Evolutionary conservation across 2,888 invertebrate species (phyloP).

Genomic region (Acleris literana): DNA sequence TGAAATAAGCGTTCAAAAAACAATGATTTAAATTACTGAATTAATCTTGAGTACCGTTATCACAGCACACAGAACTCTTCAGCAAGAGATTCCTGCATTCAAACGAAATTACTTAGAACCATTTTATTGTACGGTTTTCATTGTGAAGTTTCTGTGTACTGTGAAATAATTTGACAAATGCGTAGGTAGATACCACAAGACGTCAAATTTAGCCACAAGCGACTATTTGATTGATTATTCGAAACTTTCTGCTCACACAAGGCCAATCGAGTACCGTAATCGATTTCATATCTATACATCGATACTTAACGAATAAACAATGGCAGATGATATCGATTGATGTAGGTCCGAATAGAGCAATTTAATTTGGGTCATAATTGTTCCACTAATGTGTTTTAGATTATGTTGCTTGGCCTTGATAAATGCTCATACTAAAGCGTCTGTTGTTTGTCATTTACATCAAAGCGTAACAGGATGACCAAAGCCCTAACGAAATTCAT

Average conservation of each 20-base stretch:
- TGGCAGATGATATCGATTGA: slow-evolving; percentile 58
- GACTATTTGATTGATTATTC: slow-evolving; percentile 49
- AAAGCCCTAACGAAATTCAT: too few species aligned
- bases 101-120: too few species aligned
- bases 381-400: slow-evolving; percentile 14
- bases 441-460: neutral
- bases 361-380: slow-evolving; percentile 30
- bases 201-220: slow-evolving; percentile 30
- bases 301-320: slow-evolving; percentile 52
- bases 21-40: too few species aligned
- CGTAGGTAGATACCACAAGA: slow-evolving; percentile 24
- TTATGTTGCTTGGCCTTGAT: neutral
- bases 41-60: too few species aligned
- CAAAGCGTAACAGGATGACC: too few species aligned
- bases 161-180: slow-evolving; percentile 19
- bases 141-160: neutral
- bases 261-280: slow-evolving; percentile 49
- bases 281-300: slow-evolving; percentile 48
- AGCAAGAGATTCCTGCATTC: too few species aligned
- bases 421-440: neutral
- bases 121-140: neutral
- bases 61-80: too few species aligned
- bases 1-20: too few species aligned
- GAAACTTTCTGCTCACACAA: slow-evolving; percentile 55
- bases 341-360: slow-evolving; percentile 50